Evolutionary conservation across 2,113 vertebrate genomes (phyloP).

Genomic region (Cervus canadensis): DNA sequence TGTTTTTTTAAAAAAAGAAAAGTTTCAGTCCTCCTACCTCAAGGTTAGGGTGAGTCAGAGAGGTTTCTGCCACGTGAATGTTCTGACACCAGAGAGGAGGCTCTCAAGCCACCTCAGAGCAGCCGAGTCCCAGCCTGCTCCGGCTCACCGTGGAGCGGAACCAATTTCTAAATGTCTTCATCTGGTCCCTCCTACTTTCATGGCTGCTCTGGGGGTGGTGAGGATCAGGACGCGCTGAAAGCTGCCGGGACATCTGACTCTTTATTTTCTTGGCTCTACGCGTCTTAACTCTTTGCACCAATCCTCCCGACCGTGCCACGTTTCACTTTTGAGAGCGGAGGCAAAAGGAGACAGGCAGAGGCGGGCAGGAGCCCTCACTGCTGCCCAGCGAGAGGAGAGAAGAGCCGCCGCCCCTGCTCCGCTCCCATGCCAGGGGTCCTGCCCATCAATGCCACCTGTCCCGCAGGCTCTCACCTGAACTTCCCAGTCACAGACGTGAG

Average conservation of each 20-base stretch:
- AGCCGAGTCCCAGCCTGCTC: conserved; percentile 52
- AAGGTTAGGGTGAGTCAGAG: background rate
- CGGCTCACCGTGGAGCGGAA: conserved; percentile 63
- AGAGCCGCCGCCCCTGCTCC: background rate
- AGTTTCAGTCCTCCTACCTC: background rate
- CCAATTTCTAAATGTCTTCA: conserved; percentile 78
- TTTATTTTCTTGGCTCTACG: conserved; percentile 71
- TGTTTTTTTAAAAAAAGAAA: background rate
- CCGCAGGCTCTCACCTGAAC: no score
- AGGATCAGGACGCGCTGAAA: conserved; percentile 73
- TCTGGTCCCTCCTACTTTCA: conserved; percentile 77
- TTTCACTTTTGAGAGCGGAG: conserved; percentile 42
- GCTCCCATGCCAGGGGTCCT: background rate
- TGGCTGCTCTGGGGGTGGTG: conserved; percentile 76
- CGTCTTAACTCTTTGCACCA: conserved; percentile 60
- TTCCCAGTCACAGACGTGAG: no score
- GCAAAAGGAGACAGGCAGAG: background rate
- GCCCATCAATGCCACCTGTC: background rate
- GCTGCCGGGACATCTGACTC: conserved; percentile 77
- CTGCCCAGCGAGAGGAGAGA: background rate
- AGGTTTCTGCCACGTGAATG: background rate
- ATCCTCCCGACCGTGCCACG: conserved; percentile 41
- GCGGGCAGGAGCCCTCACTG: background rate
- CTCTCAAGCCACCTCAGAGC: background rate
- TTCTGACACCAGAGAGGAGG: background rate